Conservation (phyloP, 2,113 vertebrate genomes). For the Rhinichthys klamathensis region DNA sequence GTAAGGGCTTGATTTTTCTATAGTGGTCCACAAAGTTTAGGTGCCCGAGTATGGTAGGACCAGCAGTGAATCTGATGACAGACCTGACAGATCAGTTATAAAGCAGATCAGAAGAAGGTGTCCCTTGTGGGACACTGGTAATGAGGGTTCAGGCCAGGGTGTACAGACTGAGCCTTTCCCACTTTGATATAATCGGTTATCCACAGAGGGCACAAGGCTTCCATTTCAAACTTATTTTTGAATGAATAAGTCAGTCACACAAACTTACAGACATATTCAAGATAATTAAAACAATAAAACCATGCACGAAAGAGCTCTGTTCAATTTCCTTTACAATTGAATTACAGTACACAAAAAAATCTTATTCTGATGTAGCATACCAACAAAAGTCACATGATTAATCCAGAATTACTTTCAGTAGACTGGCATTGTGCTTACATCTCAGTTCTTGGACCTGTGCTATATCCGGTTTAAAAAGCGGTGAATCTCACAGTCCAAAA, state of each 20-base stretch:
- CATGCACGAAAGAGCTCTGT: background rate
- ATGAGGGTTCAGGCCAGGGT: background rate
- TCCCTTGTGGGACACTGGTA: background rate
- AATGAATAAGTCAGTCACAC: slow-evolving; percentile 1
- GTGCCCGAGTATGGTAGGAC: background rate
- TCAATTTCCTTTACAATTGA: background rate
- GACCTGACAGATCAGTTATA: background rate
- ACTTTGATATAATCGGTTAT: background rate
- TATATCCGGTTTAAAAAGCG: background rate
- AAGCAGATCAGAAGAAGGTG: background rate
- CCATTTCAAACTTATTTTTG: background rate
- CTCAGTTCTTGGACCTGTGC: background rate
- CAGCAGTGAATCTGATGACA: background rate
- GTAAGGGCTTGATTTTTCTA: background rate
- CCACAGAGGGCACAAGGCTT: background rate
- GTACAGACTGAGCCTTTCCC: background rate
- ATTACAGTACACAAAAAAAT: background rate
- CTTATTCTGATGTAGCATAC: no score
- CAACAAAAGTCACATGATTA: background rate
- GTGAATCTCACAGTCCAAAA: slow-evolving; percentile 7
- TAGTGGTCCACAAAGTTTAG: background rate
- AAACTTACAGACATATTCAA: background rate
- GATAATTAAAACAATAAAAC: background rate
- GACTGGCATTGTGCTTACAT: background rate
- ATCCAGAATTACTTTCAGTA: background rate